Conservation (phyloP, 2,797 vertebrate genomes). For the Schizopygopsis pylzovi region DNA sequence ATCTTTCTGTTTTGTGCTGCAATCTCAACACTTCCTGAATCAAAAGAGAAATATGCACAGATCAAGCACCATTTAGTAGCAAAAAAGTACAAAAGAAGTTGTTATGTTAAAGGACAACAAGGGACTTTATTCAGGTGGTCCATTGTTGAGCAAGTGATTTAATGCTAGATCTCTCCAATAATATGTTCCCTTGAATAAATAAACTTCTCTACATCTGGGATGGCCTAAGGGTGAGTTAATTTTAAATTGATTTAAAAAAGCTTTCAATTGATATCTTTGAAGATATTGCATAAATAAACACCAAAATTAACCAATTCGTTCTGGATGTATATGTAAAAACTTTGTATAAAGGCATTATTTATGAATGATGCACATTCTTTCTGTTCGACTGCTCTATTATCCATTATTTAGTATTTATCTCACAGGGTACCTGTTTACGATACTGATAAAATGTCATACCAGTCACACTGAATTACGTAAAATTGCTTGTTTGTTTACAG, state of each 20-base stretch:
- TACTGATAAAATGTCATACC: constrained; percentile 2
- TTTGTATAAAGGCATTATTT: neutral
- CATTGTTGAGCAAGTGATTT: no score
- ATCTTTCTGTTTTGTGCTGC: no score
- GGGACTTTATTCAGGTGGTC: no score
- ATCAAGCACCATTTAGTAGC: no score
- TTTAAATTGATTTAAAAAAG: neutral
- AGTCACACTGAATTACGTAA: neutral
- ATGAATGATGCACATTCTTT: constrained; percentile 25
- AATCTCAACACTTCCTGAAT: no score
- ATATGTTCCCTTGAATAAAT: neutral
- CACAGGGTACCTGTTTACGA: neutral
- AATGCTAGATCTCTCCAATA: no score
- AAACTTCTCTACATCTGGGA: neutral
- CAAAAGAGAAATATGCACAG: no score
- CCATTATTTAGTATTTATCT: neutral
- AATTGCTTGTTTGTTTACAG: constrained; percentile 19
- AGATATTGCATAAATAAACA: neutral
- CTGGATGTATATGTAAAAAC: neutral
- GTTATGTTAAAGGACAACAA: no score
- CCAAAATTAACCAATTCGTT: neutral
- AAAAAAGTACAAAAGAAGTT: no score
- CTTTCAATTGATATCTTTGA: neutral
- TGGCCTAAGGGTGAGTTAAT: neutral
- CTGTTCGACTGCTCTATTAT: neutral